Base-by-base conservation (phyloP, 2,113 vertebrate species). In the Lamprologus ornatipinnis region DNA sequence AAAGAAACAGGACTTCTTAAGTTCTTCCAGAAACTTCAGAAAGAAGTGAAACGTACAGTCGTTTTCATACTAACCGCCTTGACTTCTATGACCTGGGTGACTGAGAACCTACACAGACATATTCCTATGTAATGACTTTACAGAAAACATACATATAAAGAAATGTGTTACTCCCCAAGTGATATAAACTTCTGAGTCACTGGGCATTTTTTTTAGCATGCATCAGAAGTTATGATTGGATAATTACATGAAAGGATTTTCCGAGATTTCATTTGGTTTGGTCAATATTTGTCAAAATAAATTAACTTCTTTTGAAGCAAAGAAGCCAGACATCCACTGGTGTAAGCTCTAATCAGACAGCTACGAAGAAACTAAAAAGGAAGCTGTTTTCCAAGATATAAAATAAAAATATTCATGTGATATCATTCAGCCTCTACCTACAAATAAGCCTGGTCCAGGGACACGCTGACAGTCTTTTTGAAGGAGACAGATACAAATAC, bases 201-300 rank as follows among this genome's bases (percentile, higher is more conserved):
- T 47, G n/a, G 19, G 5, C 19, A 60, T 79, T 33, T 78, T 78
- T 33, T 88, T 31, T 54, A 55, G 57, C 51, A 68, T 82, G 33
- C 40, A 82, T 70, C 49, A 68, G 26, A 54, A 47, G 26, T 6
- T n/a, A 26, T 42, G 45, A 51, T 42, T 75, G 31, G 35, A 82
- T 55, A 80, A 88, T 86, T 47, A 55, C 70, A 63, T 9, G 10
- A 80, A 85, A 83, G 42, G 2, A 55, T 78, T 63, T 53, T 84
- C 37, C 45, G 6, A 51, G 57, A 45, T 88, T 88, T 83, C 26
- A 80, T 83, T 65, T 6, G 1, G 9, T 84, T 84, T 28, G 54
- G 40, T 63, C 53, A 88, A 88, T 88, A 82, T 51, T 81, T 84
- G 78, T 85, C 68, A 80, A 37, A 87, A 80, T 82, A 79, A 80